Evolutionary conservation across 2,888 invertebrate species (phyloP).

Genomic region (Melanostoma mellinum): DNA sequence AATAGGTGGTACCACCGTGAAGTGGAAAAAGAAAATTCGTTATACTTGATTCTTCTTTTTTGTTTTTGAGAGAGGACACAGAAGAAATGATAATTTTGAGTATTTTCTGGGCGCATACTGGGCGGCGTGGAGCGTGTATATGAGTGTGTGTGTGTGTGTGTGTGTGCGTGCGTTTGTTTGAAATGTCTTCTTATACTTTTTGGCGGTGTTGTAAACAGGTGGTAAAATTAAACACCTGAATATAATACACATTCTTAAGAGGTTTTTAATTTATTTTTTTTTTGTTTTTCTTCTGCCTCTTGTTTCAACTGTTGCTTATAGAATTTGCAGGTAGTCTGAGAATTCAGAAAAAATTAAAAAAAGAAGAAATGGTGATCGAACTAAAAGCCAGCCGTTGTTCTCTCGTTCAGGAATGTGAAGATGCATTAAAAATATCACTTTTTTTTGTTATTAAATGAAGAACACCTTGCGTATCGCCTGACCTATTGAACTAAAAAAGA

Average conservation of each 20-base stretch:
- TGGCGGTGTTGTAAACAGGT: constrained; percentile 69
- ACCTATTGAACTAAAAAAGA: no score
- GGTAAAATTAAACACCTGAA: constrained; percentile 72
- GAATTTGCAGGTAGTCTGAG: background rate
- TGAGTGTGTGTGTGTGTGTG: background rate
- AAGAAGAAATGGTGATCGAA: no score
- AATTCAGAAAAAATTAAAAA: no score
- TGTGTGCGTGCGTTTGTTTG: constrained; percentile 1
- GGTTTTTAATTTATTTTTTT: constrained; percentile 21
- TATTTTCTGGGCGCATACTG: constrained; percentile 26
- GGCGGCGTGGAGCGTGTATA: background rate
- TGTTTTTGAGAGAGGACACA: constrained; percentile 5
- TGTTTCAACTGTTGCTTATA: background rate
- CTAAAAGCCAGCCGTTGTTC: no score
- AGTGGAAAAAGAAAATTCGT: constrained; percentile 7
- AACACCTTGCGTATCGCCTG: no score
- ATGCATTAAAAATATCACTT: no score
- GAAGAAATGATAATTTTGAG: constrained; percentile 12
- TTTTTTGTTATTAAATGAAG: no score
- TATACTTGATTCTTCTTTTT: constrained; percentile 3
- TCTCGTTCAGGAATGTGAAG: no score
- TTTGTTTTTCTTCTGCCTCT: background rate
- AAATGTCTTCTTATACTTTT: constrained; percentile 46
- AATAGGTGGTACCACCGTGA: constrained; percentile 11
- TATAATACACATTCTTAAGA: constrained; percentile 49